These are phyloP conservation scores for Anniella stebbinsi DNA, from an alignment of 2,797 vertebrate genomes.

Conservation along the genomic window DNA sequence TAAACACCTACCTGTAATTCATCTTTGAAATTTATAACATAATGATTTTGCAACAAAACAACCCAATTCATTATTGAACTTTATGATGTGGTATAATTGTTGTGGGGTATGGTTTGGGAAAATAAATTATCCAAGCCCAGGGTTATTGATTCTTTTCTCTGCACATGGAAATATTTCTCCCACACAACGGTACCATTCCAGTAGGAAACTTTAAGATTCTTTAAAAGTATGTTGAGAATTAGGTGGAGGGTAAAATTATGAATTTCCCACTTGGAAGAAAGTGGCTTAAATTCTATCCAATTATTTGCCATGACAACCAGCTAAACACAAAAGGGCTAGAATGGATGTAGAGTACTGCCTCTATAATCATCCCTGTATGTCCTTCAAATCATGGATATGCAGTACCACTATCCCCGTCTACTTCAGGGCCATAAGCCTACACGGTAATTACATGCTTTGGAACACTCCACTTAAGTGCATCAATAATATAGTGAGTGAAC, in stretches of 20 bases:
- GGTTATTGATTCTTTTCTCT: constrained; percentile 34
- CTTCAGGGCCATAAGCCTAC: constrained; percentile 92
- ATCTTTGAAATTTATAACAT: constrained; percentile 5
- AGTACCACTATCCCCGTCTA: constrained; percentile 88
- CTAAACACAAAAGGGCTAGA: constrained; percentile 90
- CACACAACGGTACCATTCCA: constrained; percentile 72
- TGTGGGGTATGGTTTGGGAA: constrained; percentile 3
- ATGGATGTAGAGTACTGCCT: constrained; percentile 87
- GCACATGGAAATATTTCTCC: constrained; percentile 45
- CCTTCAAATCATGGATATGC: constrained; percentile 90
- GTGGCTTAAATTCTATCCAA: constrained; percentile 94
- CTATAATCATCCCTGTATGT: constrained; percentile 88
- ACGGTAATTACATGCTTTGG: constrained; percentile 90
- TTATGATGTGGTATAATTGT: constrained; percentile 32
- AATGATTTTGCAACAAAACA: constrained; percentile 1
- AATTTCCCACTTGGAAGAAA: constrained; percentile 93
- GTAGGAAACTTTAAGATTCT: constrained; percentile 84
- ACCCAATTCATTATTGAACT: constrained; percentile 19
- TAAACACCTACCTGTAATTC: constrained; percentile 7
- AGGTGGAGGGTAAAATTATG: constrained; percentile 87
- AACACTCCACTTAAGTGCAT: constrained; percentile 93
- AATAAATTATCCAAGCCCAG: constrained; percentile 33
- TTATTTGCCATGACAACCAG: constrained; percentile 95
- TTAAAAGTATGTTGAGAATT: constrained; percentile 87
- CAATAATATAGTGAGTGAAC: constrained; percentile 91